Evolutionary conservation across 2,113 vertebrate genomes (phyloP).

Genomic region (Channa argus): DNA sequence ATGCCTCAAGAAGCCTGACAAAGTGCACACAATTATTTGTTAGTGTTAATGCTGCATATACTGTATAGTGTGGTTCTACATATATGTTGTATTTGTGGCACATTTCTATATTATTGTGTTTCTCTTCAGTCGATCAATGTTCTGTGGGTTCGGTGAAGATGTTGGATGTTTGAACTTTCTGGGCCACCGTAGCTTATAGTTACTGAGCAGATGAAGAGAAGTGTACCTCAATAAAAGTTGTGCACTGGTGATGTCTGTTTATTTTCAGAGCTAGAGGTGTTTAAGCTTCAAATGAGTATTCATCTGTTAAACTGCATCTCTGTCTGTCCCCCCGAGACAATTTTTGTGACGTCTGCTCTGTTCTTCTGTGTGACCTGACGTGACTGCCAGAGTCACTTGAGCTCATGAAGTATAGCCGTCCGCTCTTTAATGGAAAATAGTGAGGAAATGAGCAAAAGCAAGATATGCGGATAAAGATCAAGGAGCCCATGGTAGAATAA

Average conservation of each 20-base stretch:
- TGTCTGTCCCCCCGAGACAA: slow-evolving; percentile 30
- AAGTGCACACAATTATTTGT: too few relatives aligned
- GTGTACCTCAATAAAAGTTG: background rate
- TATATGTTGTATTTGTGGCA: too few relatives aligned
- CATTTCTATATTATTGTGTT: too few relatives aligned
- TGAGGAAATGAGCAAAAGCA: slow-evolving; percentile 73
- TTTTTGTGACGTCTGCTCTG: slow-evolving; percentile 14
- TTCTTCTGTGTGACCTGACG: slow-evolving; percentile 46
- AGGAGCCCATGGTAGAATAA: slow-evolving; percentile 58
- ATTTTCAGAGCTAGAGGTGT: slow-evolving; percentile 57
- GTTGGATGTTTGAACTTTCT: background rate
- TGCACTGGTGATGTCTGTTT: background rate
- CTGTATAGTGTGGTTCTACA: too few relatives aligned
- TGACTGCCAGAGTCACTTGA: slow-evolving; percentile 36
- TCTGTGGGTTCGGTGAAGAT: background rate
- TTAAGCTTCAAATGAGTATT: slow-evolving; percentile 29
- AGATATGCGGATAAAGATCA: slow-evolving; percentile 67
- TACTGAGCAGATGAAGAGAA: background rate
- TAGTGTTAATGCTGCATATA: background rate
- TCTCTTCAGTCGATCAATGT: too few relatives aligned
- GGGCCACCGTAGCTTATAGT: background rate
- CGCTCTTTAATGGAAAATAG: slow-evolving; percentile 60
- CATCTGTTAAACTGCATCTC: slow-evolving; percentile 34
- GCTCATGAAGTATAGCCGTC: slow-evolving; percentile 43
- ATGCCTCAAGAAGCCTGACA: too few relatives aligned